These are phyloP conservation scores for Lomographa bimaculata DNA, from an alignment of 2,888 invertebrate genomes.

Conservation along the genomic window DNA sequence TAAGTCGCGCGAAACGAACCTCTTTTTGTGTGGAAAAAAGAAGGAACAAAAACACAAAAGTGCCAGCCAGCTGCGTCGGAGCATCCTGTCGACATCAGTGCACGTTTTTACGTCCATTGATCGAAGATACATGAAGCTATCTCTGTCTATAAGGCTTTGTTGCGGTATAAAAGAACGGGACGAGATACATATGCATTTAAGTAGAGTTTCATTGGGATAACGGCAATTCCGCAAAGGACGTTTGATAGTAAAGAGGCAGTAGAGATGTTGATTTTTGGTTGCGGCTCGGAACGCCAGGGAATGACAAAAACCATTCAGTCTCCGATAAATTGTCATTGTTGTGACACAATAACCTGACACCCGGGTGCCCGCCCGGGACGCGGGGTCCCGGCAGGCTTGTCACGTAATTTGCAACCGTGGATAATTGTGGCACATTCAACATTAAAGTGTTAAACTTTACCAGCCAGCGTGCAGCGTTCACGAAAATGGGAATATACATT, in stretches of 20 bases:
- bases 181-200: conserved; percentile 47
- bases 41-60: conserved; percentile 68
- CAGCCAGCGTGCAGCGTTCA: too few relatives aligned
- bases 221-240: conserved; percentile 70
- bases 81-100: conserved; percentile 79
- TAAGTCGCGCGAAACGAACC: conserved; percentile 76
- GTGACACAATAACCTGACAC: conserved; percentile 55
- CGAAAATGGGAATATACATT: too few relatives aligned
- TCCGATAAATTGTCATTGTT: conserved; percentile 68
- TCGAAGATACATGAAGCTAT: conserved; percentile 53
- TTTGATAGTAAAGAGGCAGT: conserved; percentile 62
- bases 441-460: conserved; percentile 9
- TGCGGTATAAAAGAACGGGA: conserved; percentile 49
- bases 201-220: conserved; percentile 55
- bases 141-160: conserved; percentile 46
- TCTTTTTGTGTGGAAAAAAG: conserved; percentile 67
- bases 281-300: conserved; percentile 37
- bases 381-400: conserved; percentile 37
- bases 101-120: conserved; percentile 72
- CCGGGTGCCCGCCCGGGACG: conserved; percentile 14
- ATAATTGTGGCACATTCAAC: conserved; percentile 37
- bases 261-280: conserved; percentile 56
- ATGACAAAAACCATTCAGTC: conserved; percentile 52
- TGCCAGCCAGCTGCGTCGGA: conserved; percentile 79
- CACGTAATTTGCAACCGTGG: conserved; percentile 43